Percentiles rank a stretch among this genome's conserved stretches.
phyloP scores from a whole-genome alignment of 2,797 vertebrate species.

The Harpagifer antarcticus region DNA sequence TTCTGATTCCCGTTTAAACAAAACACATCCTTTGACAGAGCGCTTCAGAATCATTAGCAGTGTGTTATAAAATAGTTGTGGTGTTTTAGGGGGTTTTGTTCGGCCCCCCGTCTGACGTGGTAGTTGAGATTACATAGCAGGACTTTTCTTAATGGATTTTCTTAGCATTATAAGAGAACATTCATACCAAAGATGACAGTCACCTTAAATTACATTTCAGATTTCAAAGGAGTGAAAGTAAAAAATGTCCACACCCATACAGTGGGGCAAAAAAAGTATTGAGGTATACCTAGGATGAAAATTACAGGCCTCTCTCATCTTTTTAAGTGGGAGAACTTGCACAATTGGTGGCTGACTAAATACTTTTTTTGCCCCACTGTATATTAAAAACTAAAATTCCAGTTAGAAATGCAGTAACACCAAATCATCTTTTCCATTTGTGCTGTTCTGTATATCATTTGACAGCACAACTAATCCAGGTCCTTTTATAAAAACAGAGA shows the following conservation, averaged over 20 bases:
- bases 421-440: constrained; percentile 2
- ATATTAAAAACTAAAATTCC: constrained; percentile 12
- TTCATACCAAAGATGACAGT: neutral
- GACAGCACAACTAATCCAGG: constrained; percentile 1
- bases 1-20: constrained; percentile 18
- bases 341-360: too few relatives aligned
- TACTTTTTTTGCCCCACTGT: too few relatives aligned
- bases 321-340: too few relatives aligned
- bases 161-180: constrained; percentile 8
- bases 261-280: too few relatives aligned
- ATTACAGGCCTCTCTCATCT: too few relatives aligned
- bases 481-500: constrained; percentile 1
- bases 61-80: neutral
- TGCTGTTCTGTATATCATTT: constrained; percentile 13
- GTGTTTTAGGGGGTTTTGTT: neutral
- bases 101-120: neutral
- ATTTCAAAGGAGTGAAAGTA: constrained; percentile 10
- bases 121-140: neutral
- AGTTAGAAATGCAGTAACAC: neutral
- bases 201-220: neutral
- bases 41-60: neutral
- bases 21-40: constrained; percentile 8
- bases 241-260: constrained; percentile 7
- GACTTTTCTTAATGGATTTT: neutral
- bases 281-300: too few relatives aligned